Evolutionary conservation across 1,140 invertebrate species (phyloP), one percentile per base, ranked within the genome.

Genomic region (Papilio aristodemus): DNA sequence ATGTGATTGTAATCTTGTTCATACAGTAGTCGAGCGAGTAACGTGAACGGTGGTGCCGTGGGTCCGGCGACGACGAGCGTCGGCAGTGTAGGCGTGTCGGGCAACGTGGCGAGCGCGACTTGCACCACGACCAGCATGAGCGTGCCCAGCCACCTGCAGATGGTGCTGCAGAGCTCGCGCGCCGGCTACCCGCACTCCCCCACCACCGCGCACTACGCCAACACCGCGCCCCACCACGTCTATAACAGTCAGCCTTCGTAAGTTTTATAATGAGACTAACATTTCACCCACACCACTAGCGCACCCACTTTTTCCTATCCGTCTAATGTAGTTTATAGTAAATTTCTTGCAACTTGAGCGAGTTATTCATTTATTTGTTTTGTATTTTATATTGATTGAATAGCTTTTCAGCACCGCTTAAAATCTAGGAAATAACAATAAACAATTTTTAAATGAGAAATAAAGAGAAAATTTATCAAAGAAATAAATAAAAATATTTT

Each of bases 131-230:
- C 54, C 46, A 68, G 67, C 57, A 60, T 70, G 38, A 63, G 58
- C 17, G 70, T 67, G 14, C 80, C 85, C 68, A 90, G 86, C 72
- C 88, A 91, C 78, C 75, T 91, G 73, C 88, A 91, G 81, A 83
- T 87, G 80, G 88, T 91, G 78, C 79, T 92, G 79, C 87, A 89
- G 77, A 81, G 85, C 68, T 80, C 72, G 63, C 84, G 81, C 66
- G 63, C 71, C 66, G 59, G 78, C 59, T 87, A 88, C 79, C 83
- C 81, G 59, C 80, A 77, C 22, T 67, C 76, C 67, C 77, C 84
- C 36, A 70, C 81, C 43, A 78, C 80, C 43, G 73, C 79, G 67
- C 86, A 86, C 71, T 86, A 88, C 75, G 74, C 74, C 62, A 72
- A 71, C 62, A 71, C 77, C 41, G 71, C 84, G 63, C 76, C 84